Evolutionary conservation across 2,113 vertebrate genomes (phyloP).

Genomic region (Forbesichthys papilliferus): DNA sequence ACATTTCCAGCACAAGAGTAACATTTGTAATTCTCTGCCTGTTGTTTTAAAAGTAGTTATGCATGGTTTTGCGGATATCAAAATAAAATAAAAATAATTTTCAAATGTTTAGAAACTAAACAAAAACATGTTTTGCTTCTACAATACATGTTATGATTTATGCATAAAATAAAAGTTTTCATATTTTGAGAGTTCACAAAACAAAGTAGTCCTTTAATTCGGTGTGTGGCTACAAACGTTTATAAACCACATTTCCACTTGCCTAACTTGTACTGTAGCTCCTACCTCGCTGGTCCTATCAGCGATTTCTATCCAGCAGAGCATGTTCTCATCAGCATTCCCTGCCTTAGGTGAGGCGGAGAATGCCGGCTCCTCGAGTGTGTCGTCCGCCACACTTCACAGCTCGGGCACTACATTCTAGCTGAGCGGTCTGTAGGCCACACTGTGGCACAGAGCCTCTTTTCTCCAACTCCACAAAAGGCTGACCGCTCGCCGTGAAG

Average conservation of each 20-base stretch:
- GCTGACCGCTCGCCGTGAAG: slow-evolving; percentile 49
- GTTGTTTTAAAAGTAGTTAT: too few relatives aligned
- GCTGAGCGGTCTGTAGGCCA: slow-evolving; percentile 42
- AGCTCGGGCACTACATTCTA: slow-evolving; percentile 48
- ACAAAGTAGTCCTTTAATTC: too few relatives aligned
- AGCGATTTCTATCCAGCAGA: slow-evolving; percentile 51
- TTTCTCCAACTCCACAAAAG: slow-evolving; percentile 28
- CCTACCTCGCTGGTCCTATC: slow-evolving; percentile 37
- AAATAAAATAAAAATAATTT: too few relatives aligned
- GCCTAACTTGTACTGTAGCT: slow-evolving; percentile 23
- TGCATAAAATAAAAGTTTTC: too few relatives aligned
- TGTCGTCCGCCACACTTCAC: slow-evolving; percentile 59
- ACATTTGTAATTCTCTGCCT: too few relatives aligned
- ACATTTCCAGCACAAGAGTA: not conserved
- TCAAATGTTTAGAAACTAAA: too few relatives aligned
- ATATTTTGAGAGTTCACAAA: too few relatives aligned
- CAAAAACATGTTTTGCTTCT: too few relatives aligned
- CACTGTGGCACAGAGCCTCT: slow-evolving; percentile 5
- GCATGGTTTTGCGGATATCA: too few relatives aligned
- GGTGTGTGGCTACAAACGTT: too few relatives aligned
- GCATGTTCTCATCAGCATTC: slow-evolving; percentile 59
- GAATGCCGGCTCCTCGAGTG: slow-evolving; percentile 62
- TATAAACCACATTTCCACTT: slow-evolving; percentile 3
- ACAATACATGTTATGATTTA: too few relatives aligned
- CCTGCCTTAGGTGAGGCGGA: slow-evolving; percentile 48